phyloP scores from a whole-genome alignment of 2,888 invertebrate genomes.

The Plutella xylostella region DNA sequence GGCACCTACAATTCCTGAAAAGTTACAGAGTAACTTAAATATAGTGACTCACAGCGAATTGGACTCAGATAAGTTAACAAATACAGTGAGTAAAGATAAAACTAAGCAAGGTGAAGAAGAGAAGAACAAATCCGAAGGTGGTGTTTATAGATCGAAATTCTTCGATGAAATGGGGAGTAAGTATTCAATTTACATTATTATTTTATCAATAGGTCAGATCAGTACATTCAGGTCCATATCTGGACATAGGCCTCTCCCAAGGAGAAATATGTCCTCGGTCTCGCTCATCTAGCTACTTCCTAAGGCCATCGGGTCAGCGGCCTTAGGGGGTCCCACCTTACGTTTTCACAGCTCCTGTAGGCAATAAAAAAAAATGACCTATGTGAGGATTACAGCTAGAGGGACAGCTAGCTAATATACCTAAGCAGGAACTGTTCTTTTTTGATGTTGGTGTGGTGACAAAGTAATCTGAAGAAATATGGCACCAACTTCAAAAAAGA shows the following conservation, averaged over 20 bases:
- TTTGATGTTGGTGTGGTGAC: too few species aligned
- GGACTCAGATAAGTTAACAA: constrained; percentile 8
- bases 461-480: too few species aligned
- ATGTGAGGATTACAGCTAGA: too few species aligned
- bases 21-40: neutral
- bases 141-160: constrained; percentile 65
- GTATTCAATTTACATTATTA: constrained; percentile 35
- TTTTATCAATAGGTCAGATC: neutral
- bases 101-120: constrained; percentile 12
- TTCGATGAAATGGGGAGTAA: constrained; percentile 79
- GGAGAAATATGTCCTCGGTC: neutral
- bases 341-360: too few species aligned
- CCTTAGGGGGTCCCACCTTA: too few species aligned
- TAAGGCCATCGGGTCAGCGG: too few species aligned
- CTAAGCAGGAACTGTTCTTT: too few species aligned
- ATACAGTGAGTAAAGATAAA: neutral
- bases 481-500: too few species aligned
- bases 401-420: too few species aligned
- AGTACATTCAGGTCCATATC: neutral
- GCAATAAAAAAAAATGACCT: too few species aligned
- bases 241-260: too few species aligned
- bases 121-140: constrained; percentile 17
- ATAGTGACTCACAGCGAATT: constrained; percentile 15
- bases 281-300: too few species aligned
- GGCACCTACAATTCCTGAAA: neutral